These are phyloP conservation scores for Toxonevra muliebris DNA, from an alignment of 2,888 invertebrate species.

Conservation along the genomic window DNA sequence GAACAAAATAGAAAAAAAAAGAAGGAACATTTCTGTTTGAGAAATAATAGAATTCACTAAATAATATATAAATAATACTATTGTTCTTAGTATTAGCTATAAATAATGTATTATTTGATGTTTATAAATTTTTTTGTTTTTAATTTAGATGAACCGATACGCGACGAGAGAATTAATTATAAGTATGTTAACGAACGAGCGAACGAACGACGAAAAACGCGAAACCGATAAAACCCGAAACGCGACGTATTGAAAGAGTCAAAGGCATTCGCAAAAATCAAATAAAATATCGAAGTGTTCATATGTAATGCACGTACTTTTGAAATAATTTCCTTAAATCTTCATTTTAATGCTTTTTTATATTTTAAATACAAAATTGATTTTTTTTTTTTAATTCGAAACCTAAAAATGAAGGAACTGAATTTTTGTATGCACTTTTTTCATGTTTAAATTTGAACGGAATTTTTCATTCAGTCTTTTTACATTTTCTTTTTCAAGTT, in stretches of 20 bases:
- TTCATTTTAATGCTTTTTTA: too few relatives aligned
- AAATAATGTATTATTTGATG: background rate
- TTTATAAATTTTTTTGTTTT: background rate
- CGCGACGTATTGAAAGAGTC: constrained; percentile 49
- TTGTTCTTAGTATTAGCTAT: too few relatives aligned
- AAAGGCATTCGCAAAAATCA: constrained; percentile 33
- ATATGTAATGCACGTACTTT: background rate
- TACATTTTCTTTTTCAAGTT: too few relatives aligned
- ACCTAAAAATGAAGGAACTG: constrained; percentile 4
- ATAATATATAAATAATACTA: too few relatives aligned
- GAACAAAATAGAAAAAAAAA: too few relatives aligned
- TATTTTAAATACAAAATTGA: background rate
- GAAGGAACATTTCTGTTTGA: too few relatives aligned
- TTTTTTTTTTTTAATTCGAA: background rate
- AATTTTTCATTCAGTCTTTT: too few relatives aligned
- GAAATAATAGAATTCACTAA: too few relatives aligned
- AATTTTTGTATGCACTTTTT: constrained; percentile 17
- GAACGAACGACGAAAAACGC: constrained; percentile 60
- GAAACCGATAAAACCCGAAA: constrained; percentile 60
- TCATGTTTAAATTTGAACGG: too few relatives aligned
- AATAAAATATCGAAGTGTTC: background rate
- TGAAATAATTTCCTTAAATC: too few relatives aligned
- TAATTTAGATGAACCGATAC: constrained; percentile 34
- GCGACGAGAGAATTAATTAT: constrained; percentile 37
- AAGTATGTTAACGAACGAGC: constrained; percentile 43